Evolutionary conservation across 2,113 vertebrate genomes (phyloP), one percentile per base, ranked within the genome.

Genomic region (Alligator mississippiensis): DNA sequence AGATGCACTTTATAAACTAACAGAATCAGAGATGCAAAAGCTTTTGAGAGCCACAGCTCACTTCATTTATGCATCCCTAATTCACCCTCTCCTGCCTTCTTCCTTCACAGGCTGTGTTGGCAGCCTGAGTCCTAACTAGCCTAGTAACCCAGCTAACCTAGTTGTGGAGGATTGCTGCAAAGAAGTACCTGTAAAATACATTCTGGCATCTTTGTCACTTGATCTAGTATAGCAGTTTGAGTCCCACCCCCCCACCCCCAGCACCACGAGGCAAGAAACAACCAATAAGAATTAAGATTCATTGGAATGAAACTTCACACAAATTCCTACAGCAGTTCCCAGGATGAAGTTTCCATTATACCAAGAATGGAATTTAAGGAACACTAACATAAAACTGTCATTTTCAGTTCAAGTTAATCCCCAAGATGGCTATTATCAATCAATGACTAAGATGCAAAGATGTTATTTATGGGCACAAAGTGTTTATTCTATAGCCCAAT

Each of bases 171-270:
- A 78, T 54, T 58, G 22, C 63, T 88, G 90, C 86, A 88, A 87
- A 0, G 5, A 92, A 88, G 80, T 47, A 80, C 66, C 60, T 0
- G 0, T 4, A 88, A 83, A 86, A 19, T 72, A 72, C 63, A 77
- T 19, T 95, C 91, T 74, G 81, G 72, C 86, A 91, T 66, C 93
- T 90, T 80, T 88, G 81, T 81, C 81, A 93, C 83, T 82, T 64
- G 58, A 34, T 55, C 80, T 28, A 95, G 83, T 77, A 84, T 82
- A 92, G 74, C 79, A 91, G 82, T 88, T 93, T 92, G 63, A 38
- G 76, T 90, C 83, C 7, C 47, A 8, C 47, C 47, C 47, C 38
- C 47, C 47, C 38, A 8, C 38, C 38, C 5, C 38, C 47, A 47
- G 7, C 47, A 9, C 47, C 47, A 47, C 47, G 15, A 15, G 90